These are phyloP conservation scores for Lasioglossum marginatum DNA, from an alignment of 2,888 invertebrate genomes.

Conservation along the genomic window DNA sequence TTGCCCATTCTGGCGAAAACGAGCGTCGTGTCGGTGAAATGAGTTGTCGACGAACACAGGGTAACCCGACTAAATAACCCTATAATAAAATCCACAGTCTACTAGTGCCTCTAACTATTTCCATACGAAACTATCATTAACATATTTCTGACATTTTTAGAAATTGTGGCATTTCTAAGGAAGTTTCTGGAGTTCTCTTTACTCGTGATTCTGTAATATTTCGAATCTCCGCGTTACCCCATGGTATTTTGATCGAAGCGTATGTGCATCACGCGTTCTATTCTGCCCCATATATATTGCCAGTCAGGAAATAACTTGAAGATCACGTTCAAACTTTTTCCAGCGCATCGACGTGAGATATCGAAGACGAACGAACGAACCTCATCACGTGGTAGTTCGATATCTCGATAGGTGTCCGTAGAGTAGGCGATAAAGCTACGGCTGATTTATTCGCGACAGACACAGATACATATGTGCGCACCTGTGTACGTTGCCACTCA, in stretches of 20 bases:
- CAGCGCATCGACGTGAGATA: conserved; percentile 25
- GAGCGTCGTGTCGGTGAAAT: too few relatives aligned
- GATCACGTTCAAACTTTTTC: conserved; percentile 20
- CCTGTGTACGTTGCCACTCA: background rate
- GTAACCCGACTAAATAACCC: too few relatives aligned
- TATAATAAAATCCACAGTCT: too few relatives aligned
- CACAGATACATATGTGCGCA: background rate
- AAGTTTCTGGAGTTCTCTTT: background rate
- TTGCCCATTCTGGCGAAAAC: too few relatives aligned
- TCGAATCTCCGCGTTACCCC: background rate
- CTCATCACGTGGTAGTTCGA: conserved; percentile 19
- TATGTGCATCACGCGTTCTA: background rate
- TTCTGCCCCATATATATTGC: conserved; percentile 20
- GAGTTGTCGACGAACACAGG: too few relatives aligned
- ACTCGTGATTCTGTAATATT: background rate
- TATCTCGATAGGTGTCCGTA: conserved; percentile 22
- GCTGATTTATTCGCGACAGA: conserved; percentile 38
- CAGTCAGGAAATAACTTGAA: conserved; percentile 21
- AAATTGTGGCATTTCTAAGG: background rate
- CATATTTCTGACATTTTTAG: too few relatives aligned
- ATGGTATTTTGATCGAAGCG: background rate
- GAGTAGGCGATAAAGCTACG: conserved; percentile 16
- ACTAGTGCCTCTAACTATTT: too few relatives aligned
- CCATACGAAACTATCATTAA: too few relatives aligned
- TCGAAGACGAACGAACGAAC: conserved; percentile 31